These are phyloP conservation scores for Xestia xanthographa DNA, from an alignment of 2,888 invertebrate species.

Conservation along the genomic window DNA sequence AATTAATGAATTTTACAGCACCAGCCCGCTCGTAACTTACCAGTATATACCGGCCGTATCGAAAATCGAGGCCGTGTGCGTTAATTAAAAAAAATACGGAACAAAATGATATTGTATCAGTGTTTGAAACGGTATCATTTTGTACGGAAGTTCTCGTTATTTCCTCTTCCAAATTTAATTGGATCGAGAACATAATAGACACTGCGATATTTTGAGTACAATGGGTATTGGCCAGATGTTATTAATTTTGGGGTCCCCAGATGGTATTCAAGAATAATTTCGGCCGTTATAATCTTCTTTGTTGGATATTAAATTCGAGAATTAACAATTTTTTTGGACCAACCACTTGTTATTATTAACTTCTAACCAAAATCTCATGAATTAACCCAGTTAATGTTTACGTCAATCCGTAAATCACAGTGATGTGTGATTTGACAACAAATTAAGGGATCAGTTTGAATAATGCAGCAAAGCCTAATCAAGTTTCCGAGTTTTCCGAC, in stretches of 20 bases:
- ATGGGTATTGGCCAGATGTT: conserved; percentile 6
- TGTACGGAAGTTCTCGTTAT: conserved; percentile 2
- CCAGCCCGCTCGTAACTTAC: neutral
- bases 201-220: conserved; percentile 26
- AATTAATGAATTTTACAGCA: conserved; percentile 22
- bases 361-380: neutral
- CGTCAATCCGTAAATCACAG: neutral
- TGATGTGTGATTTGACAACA: neutral
- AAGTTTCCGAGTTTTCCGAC: neutral
- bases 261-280: conserved; percentile 3
- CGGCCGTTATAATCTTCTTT: conserved; percentile 9
- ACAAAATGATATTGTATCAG: conserved; percentile 7
- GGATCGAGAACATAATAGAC: conserved; percentile 21
- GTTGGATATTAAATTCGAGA: neutral
- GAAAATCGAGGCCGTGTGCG: neutral
- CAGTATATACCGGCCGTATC: neutral
- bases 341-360: neutral
- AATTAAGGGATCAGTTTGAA: neutral
- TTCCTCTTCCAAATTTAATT: conserved; percentile 30
- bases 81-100: conserved; percentile 26
- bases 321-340: neutral
- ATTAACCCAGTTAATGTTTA: neutral
- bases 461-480: neutral
- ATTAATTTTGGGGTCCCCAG: conserved; percentile 26
- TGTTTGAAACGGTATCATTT: conserved; percentile 24